Conservation (phyloP, 2,888 invertebrate species). For the Homarus gammarus region DNA sequence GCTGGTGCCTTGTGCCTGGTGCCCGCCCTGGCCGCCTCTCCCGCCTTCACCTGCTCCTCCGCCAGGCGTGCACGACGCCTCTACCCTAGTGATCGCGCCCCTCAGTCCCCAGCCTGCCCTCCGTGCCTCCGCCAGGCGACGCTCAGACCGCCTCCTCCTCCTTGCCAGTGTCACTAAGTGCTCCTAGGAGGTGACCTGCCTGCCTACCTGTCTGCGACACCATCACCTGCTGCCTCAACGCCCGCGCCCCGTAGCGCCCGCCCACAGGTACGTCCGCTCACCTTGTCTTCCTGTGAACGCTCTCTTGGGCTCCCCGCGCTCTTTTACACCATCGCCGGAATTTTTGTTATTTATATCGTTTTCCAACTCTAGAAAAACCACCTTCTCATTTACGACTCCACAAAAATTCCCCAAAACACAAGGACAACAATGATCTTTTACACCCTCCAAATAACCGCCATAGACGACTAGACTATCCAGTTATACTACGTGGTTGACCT, state of each 20-base stretch:
- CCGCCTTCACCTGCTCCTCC: conserved; percentile 42
- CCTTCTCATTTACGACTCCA: too few species aligned
- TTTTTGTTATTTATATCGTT: too few species aligned
- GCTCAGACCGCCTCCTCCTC: conserved; percentile 4
- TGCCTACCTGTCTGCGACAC: neutral
- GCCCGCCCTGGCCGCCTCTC: conserved; percentile 29
- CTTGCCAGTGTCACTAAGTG: conserved; percentile 9
- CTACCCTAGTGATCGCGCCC: conserved; percentile 44
- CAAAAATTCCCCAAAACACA: too few species aligned
- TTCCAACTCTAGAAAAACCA: too few species aligned
- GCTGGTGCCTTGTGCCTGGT: conserved; percentile 29
- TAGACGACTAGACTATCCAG: too few species aligned
- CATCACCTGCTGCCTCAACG: neutral
- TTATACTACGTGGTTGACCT: too few species aligned
- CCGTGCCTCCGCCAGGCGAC: conserved; percentile 40
- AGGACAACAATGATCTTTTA: too few species aligned
- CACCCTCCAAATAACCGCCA: too few species aligned
- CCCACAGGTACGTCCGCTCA: conserved; percentile 32
- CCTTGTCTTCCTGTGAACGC: too few species aligned
- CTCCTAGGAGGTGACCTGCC: conserved; percentile 16
- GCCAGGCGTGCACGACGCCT: conserved; percentile 28
- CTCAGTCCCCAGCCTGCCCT: conserved; percentile 39
- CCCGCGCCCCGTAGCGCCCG: neutral
- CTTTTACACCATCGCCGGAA: too few species aligned
- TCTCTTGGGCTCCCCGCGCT: too few species aligned